Evolutionary conservation across 1,140 invertebrate species (phyloP), one percentile per base, ranked within the genome.

Genomic region (Heterodera schachtii): DNA sequence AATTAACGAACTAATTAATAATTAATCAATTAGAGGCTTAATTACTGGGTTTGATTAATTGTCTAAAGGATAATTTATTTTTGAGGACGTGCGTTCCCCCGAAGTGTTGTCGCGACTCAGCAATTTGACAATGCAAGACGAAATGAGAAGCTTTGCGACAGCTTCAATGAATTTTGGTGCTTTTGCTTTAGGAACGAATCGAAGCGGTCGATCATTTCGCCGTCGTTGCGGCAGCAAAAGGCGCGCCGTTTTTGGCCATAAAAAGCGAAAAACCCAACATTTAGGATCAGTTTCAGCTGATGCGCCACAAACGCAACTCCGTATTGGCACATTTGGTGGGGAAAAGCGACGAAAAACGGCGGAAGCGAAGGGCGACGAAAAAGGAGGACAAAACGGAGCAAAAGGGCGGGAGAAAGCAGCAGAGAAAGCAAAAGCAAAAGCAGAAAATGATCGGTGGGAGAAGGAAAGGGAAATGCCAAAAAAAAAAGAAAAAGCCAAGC

Each of bases 131-230:
- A 78, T 78, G 78, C 19, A 71, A 78, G 44, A 74, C n/a, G 4
- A 6, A 4, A 6, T 3, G 19, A 60, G 2, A 60, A 60, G 57
- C 0, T 3, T 19, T 19, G 13, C 57, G 16, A 16, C 13, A 16
- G 19, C 0, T 60, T 60, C 4, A 16, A 60, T 19, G 13, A 49
- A 49, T 60, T 4, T 4, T 2, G n/a, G n/a, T 60, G 11, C 57
- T 4, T 19, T 60, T 60, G 13, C 13, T 85, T 77, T 84, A 87
- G 87, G 69, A 60, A 79, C 21, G 85, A 86, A 46, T 84, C 87
- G 13, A 81, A 84, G 44, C 73, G 86, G 43, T 84, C 87, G 41
- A 81, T 90, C 47, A 79, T 84, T 47, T 87, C 84, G 3, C 87
- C 87, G 11, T 87, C 87, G 13, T 73, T 88, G 2, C 75, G 87